Evolutionary conservation across 2,797 vertebrate genomes (phyloP), one percentile per base, ranked within the genome.

Genomic region (Lerista edwardsae): DNA sequence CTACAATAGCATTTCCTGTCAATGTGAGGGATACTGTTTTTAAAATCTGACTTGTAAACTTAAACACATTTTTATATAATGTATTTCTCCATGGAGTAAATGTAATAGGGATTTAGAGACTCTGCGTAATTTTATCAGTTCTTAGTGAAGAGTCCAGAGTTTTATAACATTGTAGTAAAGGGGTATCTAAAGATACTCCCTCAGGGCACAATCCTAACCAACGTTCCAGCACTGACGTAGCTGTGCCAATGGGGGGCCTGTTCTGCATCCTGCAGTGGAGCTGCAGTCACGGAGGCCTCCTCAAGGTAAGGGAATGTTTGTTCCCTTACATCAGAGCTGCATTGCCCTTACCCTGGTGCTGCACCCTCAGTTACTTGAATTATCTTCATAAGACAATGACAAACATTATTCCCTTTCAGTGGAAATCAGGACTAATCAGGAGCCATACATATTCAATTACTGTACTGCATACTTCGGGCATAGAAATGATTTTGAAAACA

Each of bases 331-430:
- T n/a, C n/a, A n/a, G n/a, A n/a, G n/a, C n/a, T n/a, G n/a, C n/a
- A n/a, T n/a, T n/a, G n/a, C n/a, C n/a, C n/a, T n/a, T n/a, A n/a
- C n/a, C n/a, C n/a, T n/a, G n/a, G n/a, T n/a, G n/a, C n/a, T n/a
- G n/a, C n/a, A 39, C 1, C 3, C 73, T 64, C 11, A 17, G 15
- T 27, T 68, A 79, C 0, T 0, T 31, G 11, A 55, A 0, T 0
- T 3, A 17, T 31, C 12, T 55, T 73, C 10, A 41, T 73, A 57
- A 76, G 31, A 2, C n/a, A 71, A 78, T 17, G 41, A 44, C 29
- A n/a, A 79, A 2, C 3, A 31, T 68, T 76, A 57, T 36, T 44
- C 34, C 17, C 34, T 41, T 75, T 75, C 34, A 41, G 34, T 34
- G n/a, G 21, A 11, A 41, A 2, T 59, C 51, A 51, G 83, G 83